These are phyloP conservation scores for Turritopsis dohrnii DNA, from an alignment of 30 jellyfish, hydroid and myxozoan genomes.

Conservation along the genomic window DNA sequence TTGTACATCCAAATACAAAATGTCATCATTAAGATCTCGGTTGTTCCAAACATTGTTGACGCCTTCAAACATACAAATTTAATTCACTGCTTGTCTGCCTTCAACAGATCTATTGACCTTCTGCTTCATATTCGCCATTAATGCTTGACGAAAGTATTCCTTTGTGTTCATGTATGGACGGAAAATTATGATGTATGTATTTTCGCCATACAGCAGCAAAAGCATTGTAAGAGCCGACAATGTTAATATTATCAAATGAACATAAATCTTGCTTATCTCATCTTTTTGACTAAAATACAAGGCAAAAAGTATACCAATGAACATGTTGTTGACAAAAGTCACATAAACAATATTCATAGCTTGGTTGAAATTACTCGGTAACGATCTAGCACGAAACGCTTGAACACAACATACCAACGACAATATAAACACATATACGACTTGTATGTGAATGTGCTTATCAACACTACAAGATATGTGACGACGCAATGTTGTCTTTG, in stretches of 20 bases:
- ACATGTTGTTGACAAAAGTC: conserved; percentile 1
- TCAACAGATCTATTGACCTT: not conserved
- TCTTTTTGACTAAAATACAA: not conserved
- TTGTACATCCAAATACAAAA: too few species aligned
- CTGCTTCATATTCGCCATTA: not conserved
- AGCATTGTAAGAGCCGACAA: not conserved
- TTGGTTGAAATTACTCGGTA: conserved; percentile 8
- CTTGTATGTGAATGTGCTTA: not conserved
- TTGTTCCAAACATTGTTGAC: too few species aligned
- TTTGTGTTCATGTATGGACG: not conserved
- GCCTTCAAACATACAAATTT: too few species aligned
- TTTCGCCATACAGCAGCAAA: not conserved
- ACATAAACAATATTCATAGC: conserved; percentile 22
- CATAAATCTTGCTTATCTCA: not conserved
- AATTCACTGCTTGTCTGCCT: not conserved
- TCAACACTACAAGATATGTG: not conserved
- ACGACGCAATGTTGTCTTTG: not conserved
- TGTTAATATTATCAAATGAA: not conserved
- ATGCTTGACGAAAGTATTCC: not conserved
- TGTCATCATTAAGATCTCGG: too few species aligned
- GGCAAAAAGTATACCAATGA: not conserved
- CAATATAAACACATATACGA: not conserved
- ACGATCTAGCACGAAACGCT: conserved; percentile 1
- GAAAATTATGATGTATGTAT: not conserved
- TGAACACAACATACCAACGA: not conserved